Conservation (phyloP, 2,797 vertebrate species). For the Malacoraja senta region DNA sequence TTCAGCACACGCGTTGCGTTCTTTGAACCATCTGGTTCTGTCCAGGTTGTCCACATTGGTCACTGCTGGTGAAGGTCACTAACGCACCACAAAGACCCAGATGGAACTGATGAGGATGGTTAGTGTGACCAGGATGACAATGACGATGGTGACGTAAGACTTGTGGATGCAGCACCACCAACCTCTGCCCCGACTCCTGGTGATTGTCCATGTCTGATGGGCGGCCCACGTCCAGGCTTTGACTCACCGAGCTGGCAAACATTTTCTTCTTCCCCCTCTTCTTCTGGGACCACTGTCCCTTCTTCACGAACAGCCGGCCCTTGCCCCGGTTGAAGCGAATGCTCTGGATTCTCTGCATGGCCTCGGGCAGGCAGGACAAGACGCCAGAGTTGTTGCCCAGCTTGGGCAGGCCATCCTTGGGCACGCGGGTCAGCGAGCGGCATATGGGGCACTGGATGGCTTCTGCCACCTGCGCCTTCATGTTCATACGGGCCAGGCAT, state of each 20-base stretch:
- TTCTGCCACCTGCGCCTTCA: constrained; percentile 58
- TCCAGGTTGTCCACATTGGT: background rate
- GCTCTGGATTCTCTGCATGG: constrained; percentile 66
- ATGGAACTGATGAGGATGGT: constrained; percentile 49
- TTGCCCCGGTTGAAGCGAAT: constrained; percentile 63
- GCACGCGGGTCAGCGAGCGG: constrained; percentile 57
- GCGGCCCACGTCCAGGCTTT: constrained; percentile 58
- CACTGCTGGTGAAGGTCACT: background rate
- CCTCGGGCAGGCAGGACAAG: constrained; percentile 58
- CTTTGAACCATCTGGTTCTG: background rate
- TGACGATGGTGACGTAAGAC: constrained; percentile 48
- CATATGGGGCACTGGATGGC: constrained; percentile 68
- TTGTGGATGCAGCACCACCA: constrained; percentile 39
- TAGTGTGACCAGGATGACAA: constrained; percentile 50
- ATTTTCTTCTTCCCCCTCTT: background rate
- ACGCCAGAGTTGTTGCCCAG: constrained; percentile 57
- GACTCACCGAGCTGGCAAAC: constrained; percentile 44
- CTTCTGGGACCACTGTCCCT: constrained; percentile 44
- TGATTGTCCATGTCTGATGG: constrained; percentile 42
- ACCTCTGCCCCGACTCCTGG: background rate
- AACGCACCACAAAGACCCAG: constrained; percentile 40
- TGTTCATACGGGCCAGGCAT: constrained; percentile 67
- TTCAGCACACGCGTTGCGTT: background rate
- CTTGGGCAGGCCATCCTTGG: constrained; percentile 59
- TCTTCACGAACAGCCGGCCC: constrained; percentile 64